These are phyloP conservation scores for Diprion similis DNA, from an alignment of 1,140 invertebrate species.

Conservation along the genomic window DNA sequence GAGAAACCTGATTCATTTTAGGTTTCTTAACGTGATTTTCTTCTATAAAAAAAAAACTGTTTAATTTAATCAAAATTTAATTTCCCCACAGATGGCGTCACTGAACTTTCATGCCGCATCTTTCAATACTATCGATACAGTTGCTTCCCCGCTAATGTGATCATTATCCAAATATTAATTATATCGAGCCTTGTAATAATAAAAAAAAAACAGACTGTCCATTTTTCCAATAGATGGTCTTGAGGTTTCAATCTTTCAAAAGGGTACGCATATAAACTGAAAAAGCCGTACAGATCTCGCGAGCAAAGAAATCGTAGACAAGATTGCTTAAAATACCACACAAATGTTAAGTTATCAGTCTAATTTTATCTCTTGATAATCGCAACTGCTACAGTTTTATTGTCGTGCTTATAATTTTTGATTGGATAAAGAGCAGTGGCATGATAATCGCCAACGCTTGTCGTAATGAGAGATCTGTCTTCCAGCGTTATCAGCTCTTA, in stretches of 20 bases:
- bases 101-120: not conserved
- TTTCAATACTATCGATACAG: not conserved
- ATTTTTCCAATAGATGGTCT: not conserved
- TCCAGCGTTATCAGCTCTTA: not conserved
- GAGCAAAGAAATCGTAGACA: not conserved
- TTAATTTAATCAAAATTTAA: not conserved
- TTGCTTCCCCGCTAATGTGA: constrained; percentile 10
- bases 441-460: too few species aligned
- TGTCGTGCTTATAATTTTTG: not conserved
- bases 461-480: not conserved
- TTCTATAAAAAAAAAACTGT: not conserved
- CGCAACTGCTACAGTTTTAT: not conserved
- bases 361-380: not conserved
- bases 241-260: not conserved
- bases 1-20: constrained; percentile 56
- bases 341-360: not conserved
- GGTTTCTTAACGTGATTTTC: constrained; percentile 17
- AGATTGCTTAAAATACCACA: not conserved
- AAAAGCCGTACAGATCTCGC: constrained; percentile 4
- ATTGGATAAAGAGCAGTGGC: not conserved
- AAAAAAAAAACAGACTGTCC: not conserved
- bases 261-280: not conserved
- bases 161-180: not conserved
- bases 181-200: not conserved
- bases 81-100: constrained; percentile 11